Evolutionary conservation across 2,797 vertebrate genomes (phyloP), one percentile per base, ranked within the genome.

Genomic region (Gymnothorax javanicus): DNA sequence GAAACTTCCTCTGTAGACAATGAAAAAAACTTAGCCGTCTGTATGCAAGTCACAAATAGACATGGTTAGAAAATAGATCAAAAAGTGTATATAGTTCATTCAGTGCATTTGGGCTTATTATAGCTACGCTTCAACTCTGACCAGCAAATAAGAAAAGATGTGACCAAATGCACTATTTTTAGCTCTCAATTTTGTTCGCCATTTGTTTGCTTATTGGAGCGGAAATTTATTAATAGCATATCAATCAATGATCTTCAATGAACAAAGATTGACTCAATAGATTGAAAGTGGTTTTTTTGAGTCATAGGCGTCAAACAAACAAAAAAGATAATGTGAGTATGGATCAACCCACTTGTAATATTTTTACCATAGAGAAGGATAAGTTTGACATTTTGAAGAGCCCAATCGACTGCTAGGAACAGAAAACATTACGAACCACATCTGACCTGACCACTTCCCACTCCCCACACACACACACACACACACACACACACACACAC

Each of bases 361-460:
- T 57, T 43, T 79, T 33, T 12, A 86, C n/a, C 60, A 59, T 33
- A 86, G 33, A 86, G 20, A 20, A n/a, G 25, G 67, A 57, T 43
- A 43, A 75, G 43, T 23, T 17, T 86, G 50, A 82, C 60, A 86
- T 86, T 82, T 82, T 56, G 75, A 15, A 20, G 27, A 77, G 75
- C 15, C 33, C 60, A 15, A 62, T 62, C 15, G 7, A 17, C 33
- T 4, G 43, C 15, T 20, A 77, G 52, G 1, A 52, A 52, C 58
- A 75, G 73, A 73, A 73, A 86, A 79, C 27, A 33, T 54, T 62
- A 12, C 77, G 85, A 86, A 60, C 79, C 85, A 86, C 71, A 43
- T 43, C 33, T 43, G 33, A 43, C 33, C 33, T 43, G 33, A 43
- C 33, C 33, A 43, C 33, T 2, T 60, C 33, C 27, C 17, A 57